These are phyloP conservation scores for Naso thynnoides DNA, from an alignment of 2,797 vertebrate species.

Conservation along the genomic window DNA sequence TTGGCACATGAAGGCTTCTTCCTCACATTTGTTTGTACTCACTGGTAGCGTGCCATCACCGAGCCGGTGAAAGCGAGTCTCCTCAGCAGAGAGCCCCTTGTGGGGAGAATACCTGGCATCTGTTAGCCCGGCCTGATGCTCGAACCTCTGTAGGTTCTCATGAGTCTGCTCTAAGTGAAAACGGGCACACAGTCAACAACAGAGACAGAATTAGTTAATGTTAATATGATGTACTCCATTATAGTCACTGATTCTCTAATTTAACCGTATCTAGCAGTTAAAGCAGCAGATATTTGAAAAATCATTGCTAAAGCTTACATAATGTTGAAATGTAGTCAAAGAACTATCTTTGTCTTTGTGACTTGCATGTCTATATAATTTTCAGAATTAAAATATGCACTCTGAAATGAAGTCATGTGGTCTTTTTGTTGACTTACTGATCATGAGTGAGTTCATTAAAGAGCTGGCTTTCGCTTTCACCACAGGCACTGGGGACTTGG, in stretches of 20 bases:
- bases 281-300: not conserved
- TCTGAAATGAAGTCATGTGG: not conserved
- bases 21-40: constrained; percentile 71
- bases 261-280: constrained; percentile 4
- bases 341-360: not conserved
- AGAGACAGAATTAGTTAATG: not conserved
- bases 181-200: constrained; percentile 27
- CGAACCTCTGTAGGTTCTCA: constrained; percentile 94
- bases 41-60: constrained; percentile 90
- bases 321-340: not conserved
- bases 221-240: not conserved
- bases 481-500: constrained; percentile 68
- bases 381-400: constrained; percentile 2
- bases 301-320: constrained; percentile 1
- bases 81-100: constrained; percentile 94
- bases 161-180: constrained; percentile 90
- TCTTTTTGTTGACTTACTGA: constrained; percentile 87
- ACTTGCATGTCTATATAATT: not conserved
- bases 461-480: constrained; percentile 86
- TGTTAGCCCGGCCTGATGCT: constrained; percentile 93
- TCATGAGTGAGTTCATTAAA: constrained; percentile 93
- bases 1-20: not conserved
- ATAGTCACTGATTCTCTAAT: constrained; percentile 4
- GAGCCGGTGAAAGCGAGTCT: constrained; percentile 90
- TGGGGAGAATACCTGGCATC: constrained; percentile 93